These are phyloP conservation scores for Pituophis catenifer DNA, from an alignment of 2,113 vertebrate species.

Conservation along the genomic window DNA sequence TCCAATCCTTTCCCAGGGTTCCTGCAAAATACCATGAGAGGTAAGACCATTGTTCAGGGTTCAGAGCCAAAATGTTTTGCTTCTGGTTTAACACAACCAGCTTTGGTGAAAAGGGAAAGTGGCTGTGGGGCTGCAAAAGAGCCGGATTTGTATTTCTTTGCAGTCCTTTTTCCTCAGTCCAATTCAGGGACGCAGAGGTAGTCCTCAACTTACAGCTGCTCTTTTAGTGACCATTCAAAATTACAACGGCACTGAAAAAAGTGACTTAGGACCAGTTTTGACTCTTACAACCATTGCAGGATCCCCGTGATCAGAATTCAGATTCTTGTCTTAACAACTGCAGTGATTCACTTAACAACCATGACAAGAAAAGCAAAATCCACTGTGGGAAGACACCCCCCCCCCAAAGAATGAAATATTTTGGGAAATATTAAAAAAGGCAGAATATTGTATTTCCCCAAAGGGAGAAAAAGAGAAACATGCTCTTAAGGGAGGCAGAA, in stretches of 20 bases:
- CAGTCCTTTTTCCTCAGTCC: background rate
- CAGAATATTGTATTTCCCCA: too few species aligned
- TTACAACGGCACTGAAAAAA: background rate
- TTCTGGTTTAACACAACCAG: rapidly evolving
- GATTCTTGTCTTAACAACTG: background rate
- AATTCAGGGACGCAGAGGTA: background rate
- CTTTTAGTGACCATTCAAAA: background rate
- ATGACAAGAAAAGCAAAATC: background rate
- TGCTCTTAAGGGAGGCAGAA: too few species aligned
- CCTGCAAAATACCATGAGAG: background rate
- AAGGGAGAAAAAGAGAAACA: too few species aligned
- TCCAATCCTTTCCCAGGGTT: background rate
- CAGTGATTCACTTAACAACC: too few species aligned
- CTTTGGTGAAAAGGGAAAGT: background rate
- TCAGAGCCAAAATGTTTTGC: background rate
- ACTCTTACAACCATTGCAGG: background rate
- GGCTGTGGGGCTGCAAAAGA: background rate
- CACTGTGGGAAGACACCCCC: too few species aligned
- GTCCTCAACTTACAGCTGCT: background rate
- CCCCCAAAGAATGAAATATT: too few species aligned
- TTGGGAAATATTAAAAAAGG: too few species aligned
- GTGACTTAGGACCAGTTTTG: background rate
- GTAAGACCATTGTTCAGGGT: background rate
- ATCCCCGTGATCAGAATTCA: background rate
- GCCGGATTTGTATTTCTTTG: background rate